Evolutionary conservation across 2,113 vertebrate species (phyloP).

Genomic region (Platycercus adscitus): DNA sequence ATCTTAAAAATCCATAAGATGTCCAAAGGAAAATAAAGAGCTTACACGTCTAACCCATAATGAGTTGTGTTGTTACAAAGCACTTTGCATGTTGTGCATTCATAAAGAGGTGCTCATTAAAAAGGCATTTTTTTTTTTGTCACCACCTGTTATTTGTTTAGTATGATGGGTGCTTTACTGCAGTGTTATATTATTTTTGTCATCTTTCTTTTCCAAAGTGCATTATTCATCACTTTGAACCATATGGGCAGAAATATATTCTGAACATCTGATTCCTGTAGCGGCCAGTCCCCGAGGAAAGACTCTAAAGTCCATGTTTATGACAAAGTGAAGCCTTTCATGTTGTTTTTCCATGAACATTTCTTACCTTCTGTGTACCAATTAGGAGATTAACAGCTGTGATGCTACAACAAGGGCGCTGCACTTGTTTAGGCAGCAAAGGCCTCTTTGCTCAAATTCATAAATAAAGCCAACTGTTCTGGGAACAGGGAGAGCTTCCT

Average conservation of each 20-base stretch:
- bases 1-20: neutral
- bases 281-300: slow-evolving; percentile 21
- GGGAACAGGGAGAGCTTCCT: neutral
- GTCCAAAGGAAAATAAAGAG: neutral
- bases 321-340: neutral
- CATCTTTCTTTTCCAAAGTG: neutral
- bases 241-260: slow-evolving; percentile 30
- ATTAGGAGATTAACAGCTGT: slow-evolving; percentile 40
- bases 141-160: slow-evolving; percentile 59
- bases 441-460: neutral
- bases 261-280: slow-evolving; percentile 43
- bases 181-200: neutral
- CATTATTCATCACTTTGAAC: slow-evolving; percentile 49
- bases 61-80: neutral
- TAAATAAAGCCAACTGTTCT: neutral
- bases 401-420: neutral
- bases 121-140: slow-evolving; percentile 16
- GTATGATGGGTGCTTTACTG: neutral
- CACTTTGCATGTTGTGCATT: neutral
- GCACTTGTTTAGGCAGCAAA: neutral
- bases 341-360: slow-evolving; percentile 15
- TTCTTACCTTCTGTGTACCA: slow-evolving; percentile 4
- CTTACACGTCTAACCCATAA: neutral
- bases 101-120: slow-evolving; percentile 18
- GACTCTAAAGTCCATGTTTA: neutral